phyloP scores from a whole-genome alignment of 2,888 invertebrate genomes.

The Stictocephala bisonia region DNA sequence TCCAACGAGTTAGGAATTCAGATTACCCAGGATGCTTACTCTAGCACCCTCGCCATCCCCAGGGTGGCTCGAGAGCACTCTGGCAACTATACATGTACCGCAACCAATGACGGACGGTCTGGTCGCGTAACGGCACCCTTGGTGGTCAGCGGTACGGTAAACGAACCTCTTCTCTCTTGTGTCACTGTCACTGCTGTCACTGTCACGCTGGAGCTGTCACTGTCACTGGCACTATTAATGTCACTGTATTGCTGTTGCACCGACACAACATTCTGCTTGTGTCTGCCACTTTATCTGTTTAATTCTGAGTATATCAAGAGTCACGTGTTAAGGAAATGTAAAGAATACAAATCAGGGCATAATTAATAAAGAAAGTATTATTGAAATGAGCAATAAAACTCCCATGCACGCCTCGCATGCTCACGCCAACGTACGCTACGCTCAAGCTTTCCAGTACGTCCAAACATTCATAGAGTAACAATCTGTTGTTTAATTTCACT shows the following conservation, averaged over 20 bases:
- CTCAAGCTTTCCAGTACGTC: no score
- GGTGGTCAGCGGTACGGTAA: conserved; percentile 74
- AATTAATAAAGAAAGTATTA: no score
- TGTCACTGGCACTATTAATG: conserved; percentile 4
- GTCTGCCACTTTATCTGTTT: no score
- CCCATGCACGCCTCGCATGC: no score
- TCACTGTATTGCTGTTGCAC: conserved; percentile 27
- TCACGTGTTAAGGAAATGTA: no score
- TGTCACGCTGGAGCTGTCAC: not conserved
- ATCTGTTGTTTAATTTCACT: no score
- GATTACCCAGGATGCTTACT: conserved; percentile 61
- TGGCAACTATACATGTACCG: conserved; percentile 78
- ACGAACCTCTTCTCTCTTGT: not conserved
- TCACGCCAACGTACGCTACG: no score
- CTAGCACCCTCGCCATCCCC: conserved; percentile 73
- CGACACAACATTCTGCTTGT: no score
- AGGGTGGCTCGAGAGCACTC: conserved; percentile 75
- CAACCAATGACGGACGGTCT: conserved; percentile 77
- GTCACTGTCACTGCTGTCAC: not conserved
- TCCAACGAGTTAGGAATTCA: conserved; percentile 62
- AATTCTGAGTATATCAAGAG: no score
- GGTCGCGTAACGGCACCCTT: conserved; percentile 75
- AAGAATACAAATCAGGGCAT: no score
- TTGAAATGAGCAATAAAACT: no score
- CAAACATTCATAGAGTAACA: no score